Evolutionary conservation across 2,888 invertebrate species (phyloP).

Genomic region (Sinhomidia bicolor): DNA sequence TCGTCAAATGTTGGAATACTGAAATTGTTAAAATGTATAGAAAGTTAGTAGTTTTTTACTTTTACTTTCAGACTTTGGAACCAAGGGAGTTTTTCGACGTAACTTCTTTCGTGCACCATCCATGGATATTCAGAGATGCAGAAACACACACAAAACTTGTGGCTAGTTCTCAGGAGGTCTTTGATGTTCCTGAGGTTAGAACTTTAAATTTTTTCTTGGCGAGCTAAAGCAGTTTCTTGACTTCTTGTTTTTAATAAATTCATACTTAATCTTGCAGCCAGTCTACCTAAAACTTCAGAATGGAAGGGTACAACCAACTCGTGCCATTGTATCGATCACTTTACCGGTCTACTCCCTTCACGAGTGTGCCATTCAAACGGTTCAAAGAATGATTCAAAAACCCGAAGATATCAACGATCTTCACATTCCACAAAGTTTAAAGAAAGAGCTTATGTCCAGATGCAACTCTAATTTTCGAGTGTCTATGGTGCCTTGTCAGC

Average conservation of each 20-base stretch:
- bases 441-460: constrained; percentile 74
- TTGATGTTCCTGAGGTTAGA: constrained; percentile 79
- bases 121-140: constrained; percentile 91
- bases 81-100: constrained; percentile 85
- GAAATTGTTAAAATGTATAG: background rate
- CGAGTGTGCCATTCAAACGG: constrained; percentile 82
- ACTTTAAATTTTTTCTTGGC: background rate
- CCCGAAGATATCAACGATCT: constrained; percentile 82
- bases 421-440: constrained; percentile 82
- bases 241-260: constrained; percentile 16
- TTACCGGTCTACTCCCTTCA: constrained; percentile 84
- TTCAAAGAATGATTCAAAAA: constrained; percentile 82
- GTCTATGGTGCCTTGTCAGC: background rate
- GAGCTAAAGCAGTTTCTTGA: background rate
- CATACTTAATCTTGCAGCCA: constrained; percentile 65
- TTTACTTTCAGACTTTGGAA: constrained; percentile 80
- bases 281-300: constrained; percentile 71
- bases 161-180: constrained; percentile 82
- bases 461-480: background rate
- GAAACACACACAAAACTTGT: constrained; percentile 87
- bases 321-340: constrained; percentile 83
- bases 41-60: background rate
- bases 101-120: constrained; percentile 90
- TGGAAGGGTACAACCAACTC: constrained; percentile 70
- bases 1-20: too few species aligned